phyloP scores from a whole-genome alignment of 2,113 vertebrate species.

The Halcyon senegalensis region DNA sequence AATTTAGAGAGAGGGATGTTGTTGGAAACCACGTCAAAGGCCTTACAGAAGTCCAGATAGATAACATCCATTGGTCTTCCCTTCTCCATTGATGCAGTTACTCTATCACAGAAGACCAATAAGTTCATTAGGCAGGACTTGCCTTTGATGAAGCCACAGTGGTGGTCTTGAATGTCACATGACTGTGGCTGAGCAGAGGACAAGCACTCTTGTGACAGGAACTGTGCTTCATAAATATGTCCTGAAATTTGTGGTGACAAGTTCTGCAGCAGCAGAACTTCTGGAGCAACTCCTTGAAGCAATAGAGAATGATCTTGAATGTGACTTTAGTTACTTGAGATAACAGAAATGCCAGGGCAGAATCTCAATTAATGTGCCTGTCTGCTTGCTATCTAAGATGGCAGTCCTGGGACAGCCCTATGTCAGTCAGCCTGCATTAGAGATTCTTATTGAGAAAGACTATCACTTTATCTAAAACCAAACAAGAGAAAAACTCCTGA shows the following conservation, averaged over 20 bases:
- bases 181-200: neutral
- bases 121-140: no score
- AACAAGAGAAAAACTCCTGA: neutral
- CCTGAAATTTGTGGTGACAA: neutral
- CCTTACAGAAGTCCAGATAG: no score
- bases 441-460: neutral
- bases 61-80: no score
- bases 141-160: no score
- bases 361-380: neutral
- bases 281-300: neutral
- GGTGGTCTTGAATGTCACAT: no score
- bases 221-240: neutral
- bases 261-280: neutral
- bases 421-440: neutral
- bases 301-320: neutral
- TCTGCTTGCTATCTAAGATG: neutral
- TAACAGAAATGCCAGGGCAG: neutral
- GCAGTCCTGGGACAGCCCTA: neutral
- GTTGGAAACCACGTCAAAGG: no score
- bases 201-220: neutral
- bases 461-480: neutral
- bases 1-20: no score
- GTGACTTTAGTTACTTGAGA: neutral
- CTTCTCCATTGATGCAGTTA: no score
- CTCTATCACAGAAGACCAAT: no score